These are phyloP conservation scores for Neocloeon triangulifer DNA, from an alignment of 1,140 invertebrate genomes.

Conservation along the genomic window DNA sequence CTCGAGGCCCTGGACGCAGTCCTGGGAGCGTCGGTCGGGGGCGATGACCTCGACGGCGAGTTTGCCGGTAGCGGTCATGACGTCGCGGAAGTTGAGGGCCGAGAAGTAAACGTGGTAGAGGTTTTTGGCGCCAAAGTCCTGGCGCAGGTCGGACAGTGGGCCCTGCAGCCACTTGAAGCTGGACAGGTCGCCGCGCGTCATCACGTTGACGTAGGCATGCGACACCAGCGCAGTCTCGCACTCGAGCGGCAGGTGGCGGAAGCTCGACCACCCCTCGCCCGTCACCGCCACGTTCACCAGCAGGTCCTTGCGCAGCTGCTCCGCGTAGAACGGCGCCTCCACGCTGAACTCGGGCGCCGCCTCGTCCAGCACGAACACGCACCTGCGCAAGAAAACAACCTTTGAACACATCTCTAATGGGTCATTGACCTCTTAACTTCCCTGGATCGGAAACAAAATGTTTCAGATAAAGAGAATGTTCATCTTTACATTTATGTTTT, in stretches of 20 bases:
- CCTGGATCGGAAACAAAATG: no score
- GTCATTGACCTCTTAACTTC: conserved; percentile 14
- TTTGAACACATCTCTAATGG: conserved; percentile 3
- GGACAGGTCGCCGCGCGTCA: conserved; percentile 60
- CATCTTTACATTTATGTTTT: no score
- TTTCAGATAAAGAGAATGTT: no score
- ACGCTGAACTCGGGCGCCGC: conserved; percentile 38
- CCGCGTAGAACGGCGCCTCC: conserved; percentile 33
- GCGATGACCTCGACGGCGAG: conserved; percentile 34
- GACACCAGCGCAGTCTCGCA: conserved; percentile 18
- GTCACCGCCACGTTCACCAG: conserved; percentile 56
- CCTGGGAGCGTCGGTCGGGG: conserved; percentile 20
- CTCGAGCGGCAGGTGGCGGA: conserved; percentile 42
- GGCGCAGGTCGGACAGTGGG: conserved; percentile 15
- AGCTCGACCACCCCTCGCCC: conserved; percentile 55
- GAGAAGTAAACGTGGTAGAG: conserved; percentile 28
- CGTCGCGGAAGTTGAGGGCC: conserved; percentile 51
- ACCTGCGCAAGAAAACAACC: conserved; percentile 12
- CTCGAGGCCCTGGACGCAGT: conserved; percentile 37
- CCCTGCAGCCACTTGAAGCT: conserved; percentile 64
- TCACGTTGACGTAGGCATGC: conserved; percentile 57
- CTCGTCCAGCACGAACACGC: conserved; percentile 36
- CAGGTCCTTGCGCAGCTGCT: conserved; percentile 44
- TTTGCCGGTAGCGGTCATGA: conserved; percentile 55
- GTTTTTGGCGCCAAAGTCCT: conserved; percentile 2